phyloP scores from a whole-genome alignment of 1,140 invertebrate species.

The Acromyrmex echinatior region DNA sequence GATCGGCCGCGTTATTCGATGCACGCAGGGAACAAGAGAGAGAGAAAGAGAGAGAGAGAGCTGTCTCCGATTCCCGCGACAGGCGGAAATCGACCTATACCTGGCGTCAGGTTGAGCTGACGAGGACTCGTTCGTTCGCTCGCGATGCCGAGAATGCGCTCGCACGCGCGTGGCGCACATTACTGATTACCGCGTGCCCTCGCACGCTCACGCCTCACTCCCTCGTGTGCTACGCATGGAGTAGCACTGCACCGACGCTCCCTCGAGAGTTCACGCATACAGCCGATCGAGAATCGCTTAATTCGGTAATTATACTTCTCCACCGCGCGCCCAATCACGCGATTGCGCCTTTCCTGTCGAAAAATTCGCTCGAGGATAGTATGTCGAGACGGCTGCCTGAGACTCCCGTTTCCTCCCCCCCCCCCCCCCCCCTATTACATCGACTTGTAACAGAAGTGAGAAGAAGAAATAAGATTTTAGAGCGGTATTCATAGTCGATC shows the following conservation, averaged over 20 bases:
- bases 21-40: neutral
- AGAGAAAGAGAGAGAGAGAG: conserved; percentile 8
- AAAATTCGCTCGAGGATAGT: conserved; percentile 1
- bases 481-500: no score
- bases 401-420: neutral
- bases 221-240: neutral
- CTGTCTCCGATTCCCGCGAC: conserved; percentile 62
- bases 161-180: conserved; percentile 24
- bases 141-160: conserved; percentile 11
- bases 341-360: neutral
- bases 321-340: neutral
- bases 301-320: conserved; percentile 46
- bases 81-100: conserved; percentile 54
- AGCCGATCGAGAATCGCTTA: conserved; percentile 29
- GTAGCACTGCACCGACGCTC: neutral
- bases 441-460: neutral
- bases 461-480: no score
- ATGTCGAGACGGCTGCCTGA: neutral
- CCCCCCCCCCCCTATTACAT: neutral
- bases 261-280: neutral
- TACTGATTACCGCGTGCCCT: conserved; percentile 28
- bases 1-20: conserved; percentile 40
- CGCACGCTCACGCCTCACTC: neutral
- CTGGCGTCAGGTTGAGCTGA: neutral
- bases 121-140: conserved; percentile 36